Evolutionary conservation across 2,888 invertebrate genomes (phyloP), one percentile per base, ranked within the genome.

Genomic region (Monopis laevigella): DNA sequence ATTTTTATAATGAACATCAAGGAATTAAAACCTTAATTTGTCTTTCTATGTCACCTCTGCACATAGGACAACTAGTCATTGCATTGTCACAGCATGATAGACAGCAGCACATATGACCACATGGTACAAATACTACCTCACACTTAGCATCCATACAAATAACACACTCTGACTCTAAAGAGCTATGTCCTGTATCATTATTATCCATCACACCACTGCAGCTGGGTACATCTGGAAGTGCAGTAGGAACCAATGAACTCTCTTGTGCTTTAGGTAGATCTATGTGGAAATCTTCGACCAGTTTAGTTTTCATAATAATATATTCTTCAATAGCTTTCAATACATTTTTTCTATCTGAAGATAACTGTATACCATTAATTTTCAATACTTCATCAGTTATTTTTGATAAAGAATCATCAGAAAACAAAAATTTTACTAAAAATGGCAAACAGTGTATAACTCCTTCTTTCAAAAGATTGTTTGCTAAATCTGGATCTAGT

Each of bases 21-120:
- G 84, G 73, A 56, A 82, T 59, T 52, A 86, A 74, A 49, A 88
- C 83, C 65, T 84, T 84, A 49, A 91, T 87, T 73, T 84, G 89
- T 54, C 86, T 84, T 51, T 88, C 84, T 52, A 93, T 89, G 19
- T 53, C 57, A 45, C 82, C 81, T 56, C 94, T 84, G 62, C 94
- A 94, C 83, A 95, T 84, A 4, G 94, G 94, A 66, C 94, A 95
- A 45, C 72, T 73, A 2, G 65, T 60, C 43, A 90, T 68, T 16
- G 84, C 70, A 52, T 75, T 72, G 46, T 68, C 62, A 38, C 89
- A 85, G 72, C 94, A 95, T 39, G 65, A 61, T 40, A 82, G 66
- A 66, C 94, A 95, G 60, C 89, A 89, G 60, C 93, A 94, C 59
- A 93, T 85, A 66, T 95, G 94, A 42, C 94, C 94, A 62, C 94